A percentile compares a stretch with the other conserved stretches of the same genome.
phyloP scores from a whole-genome alignment of 2,888 invertebrate genomes.

The Apotomis capreana region DNA sequence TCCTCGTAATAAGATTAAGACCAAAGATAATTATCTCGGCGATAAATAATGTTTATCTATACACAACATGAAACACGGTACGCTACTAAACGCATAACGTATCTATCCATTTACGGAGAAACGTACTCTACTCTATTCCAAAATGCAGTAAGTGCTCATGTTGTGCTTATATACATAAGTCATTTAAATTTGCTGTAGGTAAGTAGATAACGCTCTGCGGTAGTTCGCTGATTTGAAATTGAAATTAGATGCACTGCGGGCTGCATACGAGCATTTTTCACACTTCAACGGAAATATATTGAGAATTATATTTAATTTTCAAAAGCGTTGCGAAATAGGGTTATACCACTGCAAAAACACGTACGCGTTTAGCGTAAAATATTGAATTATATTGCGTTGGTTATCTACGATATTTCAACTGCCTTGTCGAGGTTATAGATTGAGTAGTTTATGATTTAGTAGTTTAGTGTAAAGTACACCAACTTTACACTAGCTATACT shows the following conservation, averaged over 20 bases:
- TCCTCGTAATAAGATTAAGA: slow-evolving; percentile 14
- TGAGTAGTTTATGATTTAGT: no score
- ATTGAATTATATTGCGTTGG: no score
- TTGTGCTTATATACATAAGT: not conserved
- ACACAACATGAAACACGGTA: slow-evolving; percentile 25
- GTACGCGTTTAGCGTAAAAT: no score
- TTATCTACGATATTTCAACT: no score
- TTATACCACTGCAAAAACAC: no score
- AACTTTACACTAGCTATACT: no score
- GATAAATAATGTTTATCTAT: slow-evolving; percentile 31
- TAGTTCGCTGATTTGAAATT: slow-evolving; percentile 53
- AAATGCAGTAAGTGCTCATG: not conserved
- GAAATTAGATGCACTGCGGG: slow-evolving; percentile 53
- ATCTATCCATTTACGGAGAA: slow-evolving; percentile 37
- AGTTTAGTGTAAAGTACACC: no score
- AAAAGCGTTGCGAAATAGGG: not conserved
- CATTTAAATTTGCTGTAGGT: not conserved
- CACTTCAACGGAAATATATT: slow-evolving; percentile 52
- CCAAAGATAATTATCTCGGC: slow-evolving; percentile 24
- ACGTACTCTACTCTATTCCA: slow-evolving; percentile 9
- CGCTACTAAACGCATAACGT: slow-evolving; percentile 35
- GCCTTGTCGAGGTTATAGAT: no score
- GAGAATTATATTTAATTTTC: slow-evolving; percentile 28
- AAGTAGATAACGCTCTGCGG: slow-evolving; percentile 41
- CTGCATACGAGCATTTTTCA: slow-evolving; percentile 54